Evolutionary conservation across 1,140 invertebrate species (phyloP).

Genomic region (Chymomyza costata): DNA sequence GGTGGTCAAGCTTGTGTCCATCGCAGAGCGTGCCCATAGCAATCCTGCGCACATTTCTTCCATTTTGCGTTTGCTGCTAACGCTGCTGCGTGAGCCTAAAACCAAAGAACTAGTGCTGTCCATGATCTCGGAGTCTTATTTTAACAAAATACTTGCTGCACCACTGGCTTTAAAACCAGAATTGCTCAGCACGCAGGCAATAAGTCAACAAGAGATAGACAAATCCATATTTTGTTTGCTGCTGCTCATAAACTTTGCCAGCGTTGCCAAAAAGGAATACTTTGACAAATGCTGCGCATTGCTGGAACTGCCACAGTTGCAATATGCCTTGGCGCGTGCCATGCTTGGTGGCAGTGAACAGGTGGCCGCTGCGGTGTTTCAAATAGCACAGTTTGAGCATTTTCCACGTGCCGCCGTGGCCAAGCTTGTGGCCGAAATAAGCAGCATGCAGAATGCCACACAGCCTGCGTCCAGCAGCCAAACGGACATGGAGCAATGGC

Average conservation of each 20-base stretch:
- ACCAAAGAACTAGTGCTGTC: slow-evolving; percentile 65
- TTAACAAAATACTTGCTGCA: slow-evolving; percentile 61
- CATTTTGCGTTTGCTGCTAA: slow-evolving; percentile 50
- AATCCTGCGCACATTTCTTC: slow-evolving; percentile 39
- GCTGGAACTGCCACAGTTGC: slow-evolving; percentile 53
- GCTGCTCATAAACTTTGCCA: slow-evolving; percentile 60
- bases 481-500: slow-evolving; percentile 53
- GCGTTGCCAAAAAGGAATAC: slow-evolving; percentile 69
- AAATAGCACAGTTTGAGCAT: slow-evolving; percentile 65
- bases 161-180: slow-evolving; percentile 42
- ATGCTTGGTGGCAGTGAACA: slow-evolving; percentile 51
- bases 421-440: slow-evolving; percentile 54
- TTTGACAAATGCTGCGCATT: slow-evolving; percentile 59
- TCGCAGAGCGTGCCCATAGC: slow-evolving; percentile 48
- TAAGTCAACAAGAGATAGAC: slow-evolving; percentile 49
- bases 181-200: slow-evolving; percentile 34
- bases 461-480: not conserved
- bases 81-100: slow-evolving; percentile 47
- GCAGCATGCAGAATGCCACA: not conserved
- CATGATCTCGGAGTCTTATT: slow-evolving; percentile 65
- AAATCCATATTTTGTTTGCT: slow-evolving; percentile 62
- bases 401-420: slow-evolving; percentile 59
- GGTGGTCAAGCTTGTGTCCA: slow-evolving; percentile 45
- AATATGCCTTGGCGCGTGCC: slow-evolving; percentile 57
- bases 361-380: slow-evolving; percentile 49